Conservation (phyloP, 2,888 invertebrate genomes). For the Leptinotarsa haldemani region DNA sequence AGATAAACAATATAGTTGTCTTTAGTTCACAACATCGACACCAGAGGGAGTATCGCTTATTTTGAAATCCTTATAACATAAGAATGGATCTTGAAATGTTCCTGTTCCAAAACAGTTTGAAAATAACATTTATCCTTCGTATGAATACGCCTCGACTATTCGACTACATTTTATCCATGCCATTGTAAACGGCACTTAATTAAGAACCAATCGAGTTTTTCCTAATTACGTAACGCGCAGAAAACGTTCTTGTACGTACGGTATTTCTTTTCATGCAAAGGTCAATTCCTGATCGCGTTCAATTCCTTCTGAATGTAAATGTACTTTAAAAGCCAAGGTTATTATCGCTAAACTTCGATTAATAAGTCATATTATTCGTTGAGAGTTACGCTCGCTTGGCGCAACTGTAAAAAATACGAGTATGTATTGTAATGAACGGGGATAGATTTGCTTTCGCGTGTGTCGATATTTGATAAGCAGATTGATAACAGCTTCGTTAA, state of each 20-base stretch:
- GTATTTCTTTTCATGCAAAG: constrained; percentile 34
- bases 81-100: no score
- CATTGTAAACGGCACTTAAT: constrained; percentile 9
- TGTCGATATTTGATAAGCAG: neutral
- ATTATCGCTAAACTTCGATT: constrained; percentile 34
- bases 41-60: no score
- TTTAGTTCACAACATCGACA: no score
- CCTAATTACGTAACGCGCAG: constrained; percentile 27
- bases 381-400: neutral
- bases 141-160: no score
- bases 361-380: constrained; percentile 10
- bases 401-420: neutral
- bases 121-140: no score
- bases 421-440: no score
- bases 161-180: neutral
- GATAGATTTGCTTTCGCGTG: no score
- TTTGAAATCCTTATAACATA: no score
- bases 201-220: constrained; percentile 1
- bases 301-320: constrained; percentile 43
- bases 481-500: no score
- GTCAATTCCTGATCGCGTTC: constrained; percentile 39
- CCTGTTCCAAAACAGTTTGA: no score
- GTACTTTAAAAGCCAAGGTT: constrained; percentile 47
- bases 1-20: no score
- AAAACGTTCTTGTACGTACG: constrained; percentile 24